Evolutionary conservation across 2,113 vertebrate species (phyloP).

Genomic region (Zapornia atra): DNA sequence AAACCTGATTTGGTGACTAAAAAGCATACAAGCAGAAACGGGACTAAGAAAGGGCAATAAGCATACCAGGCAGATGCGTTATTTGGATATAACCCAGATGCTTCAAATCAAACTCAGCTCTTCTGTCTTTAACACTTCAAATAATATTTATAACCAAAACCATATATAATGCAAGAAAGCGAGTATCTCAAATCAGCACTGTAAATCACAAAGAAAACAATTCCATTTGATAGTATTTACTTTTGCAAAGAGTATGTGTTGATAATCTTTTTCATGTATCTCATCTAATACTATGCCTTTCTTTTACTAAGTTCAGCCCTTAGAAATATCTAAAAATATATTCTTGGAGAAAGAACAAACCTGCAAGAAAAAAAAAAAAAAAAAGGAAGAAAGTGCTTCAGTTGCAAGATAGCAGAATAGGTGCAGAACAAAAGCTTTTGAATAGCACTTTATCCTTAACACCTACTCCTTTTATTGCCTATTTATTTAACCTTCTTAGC

Average conservation of each 20-base stretch:
- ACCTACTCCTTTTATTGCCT: neutral
- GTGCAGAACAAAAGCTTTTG: neutral
- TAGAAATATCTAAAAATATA: neutral
- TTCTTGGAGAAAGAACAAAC: neutral
- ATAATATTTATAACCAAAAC: neutral
- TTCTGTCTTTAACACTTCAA: neutral
- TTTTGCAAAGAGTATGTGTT: neutral
- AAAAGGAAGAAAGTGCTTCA: neutral
- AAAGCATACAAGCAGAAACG: neutral
- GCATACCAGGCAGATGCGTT: fast-evolving
- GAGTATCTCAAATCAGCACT: neutral
- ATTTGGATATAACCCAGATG: neutral
- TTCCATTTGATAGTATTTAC: neutral
- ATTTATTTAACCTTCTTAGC: neutral
- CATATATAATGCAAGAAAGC: neutral
- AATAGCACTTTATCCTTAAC: neutral
- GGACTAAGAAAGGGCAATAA: neutral
- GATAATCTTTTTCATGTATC: neutral
- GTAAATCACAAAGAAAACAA: neutral
- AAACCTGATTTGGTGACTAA: neutral
- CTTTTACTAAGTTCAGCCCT: neutral
- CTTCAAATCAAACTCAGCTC: neutral
- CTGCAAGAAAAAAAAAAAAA: neutral
- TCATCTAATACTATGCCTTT: neutral
- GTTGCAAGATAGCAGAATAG: neutral